Base-by-base conservation (phyloP, 2,797 vertebrate species). In the Salarias fasciatus region DNA sequence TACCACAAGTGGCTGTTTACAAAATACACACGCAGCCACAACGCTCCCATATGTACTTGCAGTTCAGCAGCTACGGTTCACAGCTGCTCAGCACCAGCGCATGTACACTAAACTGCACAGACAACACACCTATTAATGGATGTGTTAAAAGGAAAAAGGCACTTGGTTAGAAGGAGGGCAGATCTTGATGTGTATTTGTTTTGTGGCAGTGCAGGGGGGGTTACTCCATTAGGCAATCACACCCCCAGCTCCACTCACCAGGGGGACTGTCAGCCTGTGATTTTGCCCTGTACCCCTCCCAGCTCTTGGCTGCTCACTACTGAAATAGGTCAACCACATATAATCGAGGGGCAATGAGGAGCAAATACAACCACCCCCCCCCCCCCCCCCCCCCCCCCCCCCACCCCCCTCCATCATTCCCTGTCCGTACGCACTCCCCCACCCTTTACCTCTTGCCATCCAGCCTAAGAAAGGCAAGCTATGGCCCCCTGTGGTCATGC, bases 281-380 rank as follows among this genome's bases (percentile, higher is more conserved):
- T 93, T 93, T 92, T 86, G 76, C 88, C 77, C 75, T 36, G 58
- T 72, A 63, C 80, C 79, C 83, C 84, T 84, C 83, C 76, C 75
- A 77, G 77, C 69, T 74, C 64, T 70, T 89, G 80, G 90, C 92
- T 87, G 88, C 92, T 92, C 93, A 88, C 80, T 91, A 88, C 89
- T 91, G 92, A 96, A 97, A 91, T 95, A 97, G 95, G 94, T 97
- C 95, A 97, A 94, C 92, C 92, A 91, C 93, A 94, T 93, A 95
- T 95, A 95, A 97, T 95, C 90, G 93, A 92, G 95, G 95, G 95
- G 94, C 94, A 95, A 95, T 88, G 91, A 95, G 87, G 87, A 90
- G 89, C 88, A 91, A 90, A 86, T 86, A 62, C 79, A 66, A 38
- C 58, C 59, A 53, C 43, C 60, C 46, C 42, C 30, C 29, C 49